Conservation (phyloP, 2,797 vertebrate genomes). For the Bucorvus abyssinicus region DNA sequence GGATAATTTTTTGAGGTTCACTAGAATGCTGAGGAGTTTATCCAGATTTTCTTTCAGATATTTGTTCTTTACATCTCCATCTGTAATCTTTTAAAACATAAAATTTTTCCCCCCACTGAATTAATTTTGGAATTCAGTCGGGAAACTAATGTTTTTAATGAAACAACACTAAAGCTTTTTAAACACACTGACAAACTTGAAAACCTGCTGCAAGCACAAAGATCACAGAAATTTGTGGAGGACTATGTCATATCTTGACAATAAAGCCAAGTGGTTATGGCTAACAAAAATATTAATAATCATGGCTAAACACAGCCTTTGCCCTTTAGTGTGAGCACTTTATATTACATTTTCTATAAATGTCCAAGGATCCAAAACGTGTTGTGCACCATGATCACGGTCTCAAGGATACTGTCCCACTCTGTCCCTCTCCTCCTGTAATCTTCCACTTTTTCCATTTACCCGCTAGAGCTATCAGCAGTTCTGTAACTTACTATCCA, state of each 20-base stretch:
- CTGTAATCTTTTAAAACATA: not conserved
- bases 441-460: not conserved
- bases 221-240: not conserved
- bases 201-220: not conserved
- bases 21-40: not conserved
- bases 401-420: not conserved
- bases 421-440: not conserved
- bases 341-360: not conserved
- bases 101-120: fast-evolving
- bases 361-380: not conserved
- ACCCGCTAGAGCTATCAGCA: not conserved
- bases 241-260: not conserved
- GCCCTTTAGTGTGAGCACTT: fast-evolving
- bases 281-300: not conserved
- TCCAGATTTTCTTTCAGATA: not conserved
- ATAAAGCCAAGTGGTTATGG: not conserved
- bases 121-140: not conserved
- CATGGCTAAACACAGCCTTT: fast-evolving
- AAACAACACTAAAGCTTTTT: not conserved
- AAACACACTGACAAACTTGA: not conserved
- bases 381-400: too few relatives aligned
- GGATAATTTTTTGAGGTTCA: not conserved
- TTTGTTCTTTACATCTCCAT: not conserved
- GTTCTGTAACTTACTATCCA: not conserved
- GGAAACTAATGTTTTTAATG: not conserved